Evolutionary conservation across 2,113 vertebrate species (phyloP).

Genomic region (Rhineura floridana): DNA sequence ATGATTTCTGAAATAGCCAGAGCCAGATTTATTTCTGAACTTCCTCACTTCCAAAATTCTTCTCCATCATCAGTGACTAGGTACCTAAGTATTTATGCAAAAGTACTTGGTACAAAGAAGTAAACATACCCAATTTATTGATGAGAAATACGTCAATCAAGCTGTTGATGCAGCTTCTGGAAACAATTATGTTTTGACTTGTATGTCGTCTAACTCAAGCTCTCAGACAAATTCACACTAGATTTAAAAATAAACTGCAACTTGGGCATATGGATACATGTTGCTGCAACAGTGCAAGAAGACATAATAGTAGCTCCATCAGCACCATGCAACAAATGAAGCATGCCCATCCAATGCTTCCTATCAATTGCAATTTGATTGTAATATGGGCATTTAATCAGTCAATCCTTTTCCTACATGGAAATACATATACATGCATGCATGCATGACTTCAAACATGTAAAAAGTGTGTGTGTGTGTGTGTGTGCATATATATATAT

Average conservation of each 20-base stretch:
- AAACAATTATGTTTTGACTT: constrained; percentile 71
- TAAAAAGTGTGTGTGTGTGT: too few relatives aligned
- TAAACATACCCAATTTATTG: constrained; percentile 73
- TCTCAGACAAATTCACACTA: constrained; percentile 63
- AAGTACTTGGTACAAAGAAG: constrained; percentile 38
- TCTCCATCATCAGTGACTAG: background rate
- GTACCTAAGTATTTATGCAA: constrained; percentile 38
- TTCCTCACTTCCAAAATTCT: background rate
- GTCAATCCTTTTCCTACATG: background rate
- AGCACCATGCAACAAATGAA: background rate
- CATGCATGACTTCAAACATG: background rate
- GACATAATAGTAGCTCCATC: background rate
- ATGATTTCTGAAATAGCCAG: background rate
- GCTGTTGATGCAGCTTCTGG: constrained; percentile 64
- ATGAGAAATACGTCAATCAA: constrained; percentile 73
- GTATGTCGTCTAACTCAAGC: constrained; percentile 63
- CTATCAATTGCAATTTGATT: background rate
- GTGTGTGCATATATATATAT: background rate
- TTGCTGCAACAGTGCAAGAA: background rate
- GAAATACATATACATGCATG: background rate
- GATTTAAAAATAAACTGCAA: constrained; percentile 65
- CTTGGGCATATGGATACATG: background rate
- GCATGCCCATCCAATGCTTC: background rate
- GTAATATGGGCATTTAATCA: background rate
- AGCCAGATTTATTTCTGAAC: background rate